A percentile compares a stretch with the other conserved stretches of the same genome.
These are phyloP conservation scores for Alethe castanea DNA, from an alignment of 2,113 vertebrate genomes.

Conservation along the genomic window DNA sequence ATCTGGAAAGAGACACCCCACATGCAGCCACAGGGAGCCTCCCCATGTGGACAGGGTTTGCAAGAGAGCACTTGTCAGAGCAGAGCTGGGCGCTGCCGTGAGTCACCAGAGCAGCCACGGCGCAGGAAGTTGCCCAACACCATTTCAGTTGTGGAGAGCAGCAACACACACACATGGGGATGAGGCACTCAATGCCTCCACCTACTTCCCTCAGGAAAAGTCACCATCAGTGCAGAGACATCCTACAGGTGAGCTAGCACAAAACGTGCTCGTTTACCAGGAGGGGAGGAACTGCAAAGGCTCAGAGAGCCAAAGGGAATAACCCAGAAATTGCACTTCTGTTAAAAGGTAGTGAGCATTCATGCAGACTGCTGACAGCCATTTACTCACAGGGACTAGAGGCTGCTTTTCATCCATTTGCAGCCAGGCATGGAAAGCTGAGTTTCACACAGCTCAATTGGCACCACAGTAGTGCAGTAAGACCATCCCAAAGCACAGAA, in stretches of 20 bases:
- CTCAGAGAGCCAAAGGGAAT: neutral
- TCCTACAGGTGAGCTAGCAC: accelerated
- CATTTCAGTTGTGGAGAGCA: neutral
- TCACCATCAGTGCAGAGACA: neutral
- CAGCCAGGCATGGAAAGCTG: neutral
- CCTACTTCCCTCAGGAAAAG: neutral
- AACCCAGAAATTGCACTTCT: neutral
- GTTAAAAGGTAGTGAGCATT: neutral
- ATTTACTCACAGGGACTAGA: accelerated
- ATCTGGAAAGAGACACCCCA: neutral
- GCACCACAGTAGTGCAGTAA: accelerated
- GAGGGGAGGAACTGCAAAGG: neutral
- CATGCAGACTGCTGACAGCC: neutral
- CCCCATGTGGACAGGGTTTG: neutral
- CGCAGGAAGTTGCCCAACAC: constrained; percentile 55
- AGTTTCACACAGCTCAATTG: neutral
- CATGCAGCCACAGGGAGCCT: accelerated
- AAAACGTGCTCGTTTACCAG: accelerated
- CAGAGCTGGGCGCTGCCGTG: neutral
- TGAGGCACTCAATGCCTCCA: neutral
- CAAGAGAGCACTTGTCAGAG: neutral
- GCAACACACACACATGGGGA: neutral
- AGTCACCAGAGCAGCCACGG: neutral
- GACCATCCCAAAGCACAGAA: neutral
- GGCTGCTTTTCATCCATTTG: neutral